Percentiles rank a stretch among this genome's conserved stretches.
Evolutionary conservation across 1,140 invertebrate genomes (phyloP).

Genomic region (Hestina assimilis): DNA sequence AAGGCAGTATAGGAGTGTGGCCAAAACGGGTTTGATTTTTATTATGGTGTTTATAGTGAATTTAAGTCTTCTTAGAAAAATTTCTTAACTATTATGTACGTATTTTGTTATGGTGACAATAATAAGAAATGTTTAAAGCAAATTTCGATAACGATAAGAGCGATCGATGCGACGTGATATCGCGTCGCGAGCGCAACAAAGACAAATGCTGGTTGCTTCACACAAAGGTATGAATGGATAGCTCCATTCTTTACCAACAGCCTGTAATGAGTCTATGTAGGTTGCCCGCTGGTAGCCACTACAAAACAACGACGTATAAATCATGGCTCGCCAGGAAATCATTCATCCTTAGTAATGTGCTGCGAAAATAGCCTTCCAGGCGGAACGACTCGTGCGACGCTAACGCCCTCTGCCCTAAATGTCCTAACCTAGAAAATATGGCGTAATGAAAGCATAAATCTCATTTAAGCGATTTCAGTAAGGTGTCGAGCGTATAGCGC

Average conservation of each 20-base stretch:
- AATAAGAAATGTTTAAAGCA: constrained; percentile 3
- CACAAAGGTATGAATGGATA: constrained; percentile 52
- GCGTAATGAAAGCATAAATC: constrained; percentile 65
- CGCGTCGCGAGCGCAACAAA: constrained; percentile 41
- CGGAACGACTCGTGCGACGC: constrained; percentile 48
- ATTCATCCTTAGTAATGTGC: constrained; percentile 75
- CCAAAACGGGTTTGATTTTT: too few species aligned
- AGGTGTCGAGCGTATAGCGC: constrained; percentile 34
- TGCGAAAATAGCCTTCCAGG: constrained; percentile 75
- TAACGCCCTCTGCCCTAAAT: constrained; percentile 64
- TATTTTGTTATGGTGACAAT: too few species aligned
- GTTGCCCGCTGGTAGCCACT: constrained; percentile 35
- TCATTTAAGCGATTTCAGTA: constrained; percentile 37
- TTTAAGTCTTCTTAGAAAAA: too few species aligned
- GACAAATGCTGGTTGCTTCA: constrained; percentile 59
- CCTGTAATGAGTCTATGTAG: constrained; percentile 58
- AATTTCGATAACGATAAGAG: constrained; percentile 29
- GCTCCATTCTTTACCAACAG: constrained; percentile 55
- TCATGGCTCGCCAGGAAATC: constrained; percentile 72
- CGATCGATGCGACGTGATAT: constrained; percentile 22
- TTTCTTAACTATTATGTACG: too few species aligned
- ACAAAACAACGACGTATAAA: constrained; percentile 62
- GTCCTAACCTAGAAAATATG: constrained; percentile 59
- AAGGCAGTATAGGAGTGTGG: too few species aligned
- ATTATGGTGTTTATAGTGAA: too few species aligned